Evolutionary conservation across 1,140 invertebrate genomes (phyloP).

Genomic region (Pectinophora gossypiella): DNA sequence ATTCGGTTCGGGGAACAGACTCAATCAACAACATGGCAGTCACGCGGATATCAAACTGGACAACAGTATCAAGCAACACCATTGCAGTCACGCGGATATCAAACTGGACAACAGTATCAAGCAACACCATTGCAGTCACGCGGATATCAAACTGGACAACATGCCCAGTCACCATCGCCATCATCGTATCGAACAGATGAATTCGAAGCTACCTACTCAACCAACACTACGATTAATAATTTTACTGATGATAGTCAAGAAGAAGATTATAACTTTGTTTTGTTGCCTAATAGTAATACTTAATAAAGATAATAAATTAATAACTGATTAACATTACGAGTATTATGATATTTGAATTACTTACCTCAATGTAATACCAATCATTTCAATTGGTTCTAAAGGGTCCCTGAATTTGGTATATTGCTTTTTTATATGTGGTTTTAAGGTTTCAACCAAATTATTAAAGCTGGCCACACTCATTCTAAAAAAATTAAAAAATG

Average conservation of each 20-base stretch:
- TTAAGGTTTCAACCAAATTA: conserved; percentile 6
- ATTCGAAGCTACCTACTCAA: conserved; percentile 20
- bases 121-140: too few species aligned
- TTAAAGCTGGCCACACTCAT: conserved; percentile 21
- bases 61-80: too few species aligned
- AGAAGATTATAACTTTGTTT: conserved; percentile 27
- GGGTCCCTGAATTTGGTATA: conserved; percentile 15
- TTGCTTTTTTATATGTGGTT: conserved; percentile 20
- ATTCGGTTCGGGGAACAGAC: conserved; percentile 19
- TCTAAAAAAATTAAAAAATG: conserved; percentile 14
- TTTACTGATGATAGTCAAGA: conserved; percentile 26
- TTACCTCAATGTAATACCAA: conserved; percentile 21
- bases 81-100: too few species aligned
- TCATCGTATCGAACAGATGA: conserved; percentile 19
- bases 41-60: too few species aligned
- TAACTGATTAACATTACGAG: conserved; percentile 16
- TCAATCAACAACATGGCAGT: conserved; percentile 14
- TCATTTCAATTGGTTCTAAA: conserved; percentile 14
- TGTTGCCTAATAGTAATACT: conserved; percentile 19
- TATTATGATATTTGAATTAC: conserved; percentile 17
- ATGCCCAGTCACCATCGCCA: conserved; percentile 19
- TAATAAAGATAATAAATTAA: conserved; percentile 15
- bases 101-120: too few species aligned
- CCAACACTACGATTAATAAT: conserved; percentile 21
- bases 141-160: conserved; percentile 18